Conservation (phyloP, 2,888 invertebrate species). For the Amphipyra tragopoginis region DNA sequence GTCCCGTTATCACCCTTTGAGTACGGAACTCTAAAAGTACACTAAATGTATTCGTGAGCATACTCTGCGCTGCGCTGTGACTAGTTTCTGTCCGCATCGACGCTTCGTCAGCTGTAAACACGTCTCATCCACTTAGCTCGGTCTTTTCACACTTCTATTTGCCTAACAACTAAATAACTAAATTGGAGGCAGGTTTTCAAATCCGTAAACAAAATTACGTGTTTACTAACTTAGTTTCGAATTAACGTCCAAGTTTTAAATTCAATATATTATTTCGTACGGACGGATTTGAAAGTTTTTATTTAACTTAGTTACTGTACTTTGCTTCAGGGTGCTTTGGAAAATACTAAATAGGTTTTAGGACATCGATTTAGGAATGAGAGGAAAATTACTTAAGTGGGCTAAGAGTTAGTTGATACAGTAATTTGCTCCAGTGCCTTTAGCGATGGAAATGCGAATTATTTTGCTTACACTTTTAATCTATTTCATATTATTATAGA, state of each 20-base stretch:
- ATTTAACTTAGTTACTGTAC: constrained; percentile 24
- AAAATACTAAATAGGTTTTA: constrained; percentile 29
- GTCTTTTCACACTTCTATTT: constrained; percentile 2
- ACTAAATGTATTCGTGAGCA: too few species aligned
- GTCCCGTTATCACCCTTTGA: too few species aligned
- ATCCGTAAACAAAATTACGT: constrained; percentile 60
- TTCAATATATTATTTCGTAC: constrained; percentile 59
- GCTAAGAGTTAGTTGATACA: too few species aligned
- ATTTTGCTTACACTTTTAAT: too few species aligned
- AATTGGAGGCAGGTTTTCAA: constrained; percentile 55
- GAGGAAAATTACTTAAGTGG: too few species aligned
- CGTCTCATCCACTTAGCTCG: not conserved
- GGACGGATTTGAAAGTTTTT: constrained; percentile 42
- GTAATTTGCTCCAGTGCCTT: too few species aligned
- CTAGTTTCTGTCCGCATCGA: too few species aligned
- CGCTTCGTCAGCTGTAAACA: not conserved
- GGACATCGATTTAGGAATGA: not conserved
- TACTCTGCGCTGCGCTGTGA: too few species aligned
- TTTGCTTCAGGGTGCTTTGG: constrained; percentile 14
- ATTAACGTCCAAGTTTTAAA: constrained; percentile 61
- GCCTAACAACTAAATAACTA: constrained; percentile 41
- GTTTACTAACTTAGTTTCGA: constrained; percentile 56
- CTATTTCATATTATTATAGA: too few species aligned
- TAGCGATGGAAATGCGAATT: too few species aligned
- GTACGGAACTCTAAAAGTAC: too few species aligned